phyloP scores from a whole-genome alignment of 2,113 vertebrate species.

The Pomatorhinus ruficollis region DNA sequence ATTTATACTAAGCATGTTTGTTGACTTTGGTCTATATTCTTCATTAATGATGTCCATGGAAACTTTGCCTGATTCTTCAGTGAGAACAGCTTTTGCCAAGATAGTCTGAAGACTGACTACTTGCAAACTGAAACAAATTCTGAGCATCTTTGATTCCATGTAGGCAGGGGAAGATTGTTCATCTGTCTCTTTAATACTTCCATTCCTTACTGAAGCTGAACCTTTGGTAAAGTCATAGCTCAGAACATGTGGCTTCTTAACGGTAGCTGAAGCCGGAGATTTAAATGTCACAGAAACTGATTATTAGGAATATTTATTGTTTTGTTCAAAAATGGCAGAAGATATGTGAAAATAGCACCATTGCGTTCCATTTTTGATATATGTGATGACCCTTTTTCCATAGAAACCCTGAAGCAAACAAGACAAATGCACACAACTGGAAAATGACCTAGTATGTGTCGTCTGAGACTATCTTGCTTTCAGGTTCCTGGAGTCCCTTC shows the following conservation, averaged over 20 bases:
- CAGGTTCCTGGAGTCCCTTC: neutral
- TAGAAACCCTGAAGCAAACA: neutral
- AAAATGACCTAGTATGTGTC: neutral
- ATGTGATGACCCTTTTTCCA: neutral
- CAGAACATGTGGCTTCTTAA: neutral
- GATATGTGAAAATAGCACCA: neutral
- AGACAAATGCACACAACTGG: neutral
- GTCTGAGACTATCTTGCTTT: neutral
- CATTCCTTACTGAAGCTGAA: neutral
- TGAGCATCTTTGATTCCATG: neutral
- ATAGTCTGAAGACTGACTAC: neutral
- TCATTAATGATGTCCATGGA: neutral
- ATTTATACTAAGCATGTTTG: neutral
- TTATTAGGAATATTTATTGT: neutral
- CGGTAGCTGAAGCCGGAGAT: neutral
- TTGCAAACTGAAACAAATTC: neutral
- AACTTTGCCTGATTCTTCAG: neutral
- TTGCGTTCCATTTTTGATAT: neutral
- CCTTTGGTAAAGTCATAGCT: neutral
- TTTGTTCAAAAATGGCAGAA: neutral
- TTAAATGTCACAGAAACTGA: neutral
- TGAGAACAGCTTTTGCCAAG: neutral
- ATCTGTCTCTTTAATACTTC: neutral
- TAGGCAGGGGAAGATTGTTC: neutral
- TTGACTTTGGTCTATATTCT: neutral